Conservation (phyloP, 2,113 vertebrate species). For the Brachyhypopomus occidentalis region DNA sequence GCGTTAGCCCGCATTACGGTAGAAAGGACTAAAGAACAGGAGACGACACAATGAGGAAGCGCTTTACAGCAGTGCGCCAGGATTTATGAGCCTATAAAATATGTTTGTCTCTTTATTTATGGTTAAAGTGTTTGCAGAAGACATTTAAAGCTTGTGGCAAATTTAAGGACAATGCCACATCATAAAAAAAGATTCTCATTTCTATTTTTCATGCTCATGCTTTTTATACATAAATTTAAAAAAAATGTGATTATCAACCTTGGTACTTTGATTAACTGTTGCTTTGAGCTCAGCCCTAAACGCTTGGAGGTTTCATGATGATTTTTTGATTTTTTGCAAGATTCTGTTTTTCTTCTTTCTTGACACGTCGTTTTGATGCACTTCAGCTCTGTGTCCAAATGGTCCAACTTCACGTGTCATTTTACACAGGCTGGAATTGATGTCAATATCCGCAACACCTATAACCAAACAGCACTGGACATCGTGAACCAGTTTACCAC, state of each 20-base stretch:
- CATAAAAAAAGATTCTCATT: too few relatives aligned
- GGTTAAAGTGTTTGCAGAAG: background rate
- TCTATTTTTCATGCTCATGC: too few relatives aligned
- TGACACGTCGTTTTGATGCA: background rate
- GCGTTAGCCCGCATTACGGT: too few relatives aligned
- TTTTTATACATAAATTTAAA: background rate
- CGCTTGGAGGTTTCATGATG: background rate
- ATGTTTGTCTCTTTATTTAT: background rate
- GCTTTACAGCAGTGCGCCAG: background rate
- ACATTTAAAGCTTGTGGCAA: too few relatives aligned
- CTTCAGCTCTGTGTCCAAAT: background rate
- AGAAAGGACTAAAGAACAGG: too few relatives aligned
- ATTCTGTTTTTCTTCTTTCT: background rate
- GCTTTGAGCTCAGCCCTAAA: background rate
- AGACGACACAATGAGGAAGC: background rate
- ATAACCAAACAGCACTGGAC: conserved; percentile 96
- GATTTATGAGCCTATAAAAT: background rate
- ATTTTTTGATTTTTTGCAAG: too few relatives aligned
- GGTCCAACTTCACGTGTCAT: background rate
- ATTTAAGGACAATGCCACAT: too few relatives aligned
- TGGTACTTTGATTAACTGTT: conserved; percentile 7
- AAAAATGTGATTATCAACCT: background rate
- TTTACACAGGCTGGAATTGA: conserved; percentile 84
- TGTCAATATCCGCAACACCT: conserved; percentile 92
- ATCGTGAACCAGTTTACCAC: conserved; percentile 99